A percentile compares a stretch with the other conserved stretches of the same genome.
phyloP scores from a whole-genome alignment of 30 jellyfish, hydroid and myxozoan genomes.

The Aurelia coerulea region DNA sequence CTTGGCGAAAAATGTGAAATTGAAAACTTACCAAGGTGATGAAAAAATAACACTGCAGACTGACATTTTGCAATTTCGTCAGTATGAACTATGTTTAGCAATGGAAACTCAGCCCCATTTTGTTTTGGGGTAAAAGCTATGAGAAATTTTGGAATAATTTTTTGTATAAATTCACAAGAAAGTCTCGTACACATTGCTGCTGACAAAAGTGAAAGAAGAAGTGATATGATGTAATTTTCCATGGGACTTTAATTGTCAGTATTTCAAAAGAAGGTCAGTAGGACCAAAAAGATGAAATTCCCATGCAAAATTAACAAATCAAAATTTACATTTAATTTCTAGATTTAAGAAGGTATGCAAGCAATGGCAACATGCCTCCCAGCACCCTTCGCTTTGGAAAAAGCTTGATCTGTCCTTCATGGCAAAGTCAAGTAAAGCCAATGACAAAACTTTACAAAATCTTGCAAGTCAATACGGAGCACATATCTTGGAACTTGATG shows the following conservation, averaged over 20 bases:
- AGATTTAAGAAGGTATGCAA: slow-evolving; percentile 53
- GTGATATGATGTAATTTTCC: too few relatives aligned
- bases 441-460: slow-evolving; percentile 2
- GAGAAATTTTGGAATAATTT: too few relatives aligned
- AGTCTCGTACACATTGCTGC: too few relatives aligned
- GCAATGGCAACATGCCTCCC: slow-evolving; percentile 58
- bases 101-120: too few relatives aligned
- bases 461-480: slow-evolving; percentile 30
- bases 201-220: too few relatives aligned
- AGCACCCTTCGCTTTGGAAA: slow-evolving; percentile 62
- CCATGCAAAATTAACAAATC: too few relatives aligned
- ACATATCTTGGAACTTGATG: not conserved
- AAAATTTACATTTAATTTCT: not conserved
- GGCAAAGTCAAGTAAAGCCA: slow-evolving; percentile 44
- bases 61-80: not conserved
- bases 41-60: too few relatives aligned
- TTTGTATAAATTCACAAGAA: too few relatives aligned
- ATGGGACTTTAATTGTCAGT: too few relatives aligned
- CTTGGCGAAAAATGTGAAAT: slow-evolving; percentile 15
- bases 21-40: slow-evolving; percentile 21
- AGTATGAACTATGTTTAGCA: not conserved
- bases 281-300: too few relatives aligned
- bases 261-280: too few relatives aligned
- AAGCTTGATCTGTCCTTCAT: slow-evolving; percentile 56
- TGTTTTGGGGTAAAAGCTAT: too few relatives aligned